phyloP scores from a whole-genome alignment of 2,113 vertebrate genomes.

The Malurus alboscapulatus region DNA sequence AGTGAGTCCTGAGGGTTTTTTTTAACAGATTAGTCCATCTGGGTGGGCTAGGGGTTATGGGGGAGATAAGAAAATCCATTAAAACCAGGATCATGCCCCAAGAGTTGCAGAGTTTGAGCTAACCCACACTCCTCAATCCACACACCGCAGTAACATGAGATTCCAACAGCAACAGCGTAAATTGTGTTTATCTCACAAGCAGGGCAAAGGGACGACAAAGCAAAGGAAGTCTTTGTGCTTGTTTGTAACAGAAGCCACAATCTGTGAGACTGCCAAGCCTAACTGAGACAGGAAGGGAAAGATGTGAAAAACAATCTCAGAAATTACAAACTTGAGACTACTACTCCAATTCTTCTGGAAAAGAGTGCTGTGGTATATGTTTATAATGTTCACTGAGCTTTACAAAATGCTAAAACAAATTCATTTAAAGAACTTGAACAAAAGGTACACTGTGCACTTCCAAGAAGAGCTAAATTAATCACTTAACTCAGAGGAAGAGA shows the following conservation, averaged over 20 bases:
- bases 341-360: not conserved
- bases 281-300: not conserved
- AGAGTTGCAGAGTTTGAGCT: not conserved
- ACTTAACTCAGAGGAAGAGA: not conserved
- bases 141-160: not conserved
- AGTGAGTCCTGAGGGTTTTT: not conserved
- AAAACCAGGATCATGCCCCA: not conserved
- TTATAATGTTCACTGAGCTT: not conserved
- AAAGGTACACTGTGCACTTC: not conserved
- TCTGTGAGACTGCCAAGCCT: not conserved
- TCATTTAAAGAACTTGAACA: not conserved
- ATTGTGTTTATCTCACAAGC: not conserved
- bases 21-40: not conserved
- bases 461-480: not conserved
- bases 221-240: not conserved
- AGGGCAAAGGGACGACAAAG: not conserved
- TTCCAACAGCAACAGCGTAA: not conserved
- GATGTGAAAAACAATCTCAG: not conserved
- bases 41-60: not conserved
- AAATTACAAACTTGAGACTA: not conserved
- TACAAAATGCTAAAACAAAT: constrained; percentile 4
- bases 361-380: not conserved
- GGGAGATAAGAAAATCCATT: not conserved
- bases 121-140: not conserved
- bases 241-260: not conserved